Percentiles rank a stretch among this genome's conserved stretches.
phyloP scores from a whole-genome alignment of 1,140 invertebrate genomes.

The Grapholita molesta region DNA sequence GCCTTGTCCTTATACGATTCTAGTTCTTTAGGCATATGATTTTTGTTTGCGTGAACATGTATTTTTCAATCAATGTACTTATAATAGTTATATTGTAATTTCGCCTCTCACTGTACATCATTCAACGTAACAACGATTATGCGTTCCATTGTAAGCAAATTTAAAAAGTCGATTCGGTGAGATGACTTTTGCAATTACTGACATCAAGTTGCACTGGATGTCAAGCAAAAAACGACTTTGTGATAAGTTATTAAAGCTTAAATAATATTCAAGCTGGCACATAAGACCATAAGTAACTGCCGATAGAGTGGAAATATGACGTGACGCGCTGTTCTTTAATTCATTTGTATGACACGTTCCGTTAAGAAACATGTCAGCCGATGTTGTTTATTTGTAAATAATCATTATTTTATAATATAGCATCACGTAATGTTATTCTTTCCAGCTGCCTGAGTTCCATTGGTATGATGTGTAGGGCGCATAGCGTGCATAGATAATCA shows the following conservation, averaged over 20 bases:
- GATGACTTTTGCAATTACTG: constrained; percentile 5
- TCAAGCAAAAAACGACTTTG: background rate
- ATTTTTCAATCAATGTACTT: no score
- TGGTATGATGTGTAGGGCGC: background rate
- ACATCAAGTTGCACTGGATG: background rate
- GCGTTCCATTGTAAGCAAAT: constrained; percentile 26
- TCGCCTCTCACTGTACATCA: background rate
- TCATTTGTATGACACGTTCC: background rate
- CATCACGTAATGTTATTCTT: background rate
- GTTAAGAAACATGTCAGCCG: background rate
- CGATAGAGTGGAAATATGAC: background rate
- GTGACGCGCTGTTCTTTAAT: constrained; percentile 1
- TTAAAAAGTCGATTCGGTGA: constrained; percentile 8
- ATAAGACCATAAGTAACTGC: background rate
- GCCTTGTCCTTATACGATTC: no score
- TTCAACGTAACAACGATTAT: constrained; percentile 3
- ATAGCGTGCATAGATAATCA: background rate
- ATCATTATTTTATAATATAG: background rate
- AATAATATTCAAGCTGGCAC: background rate
- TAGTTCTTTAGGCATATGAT: no score
- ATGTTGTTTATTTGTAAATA: background rate
- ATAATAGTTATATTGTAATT: background rate
- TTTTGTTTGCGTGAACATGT: no score
- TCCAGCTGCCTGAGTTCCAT: background rate
- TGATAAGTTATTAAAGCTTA: background rate